These are phyloP conservation scores for Sceloporus undulatus DNA, from an alignment of 2,113 vertebrate species.

Conservation along the genomic window DNA sequence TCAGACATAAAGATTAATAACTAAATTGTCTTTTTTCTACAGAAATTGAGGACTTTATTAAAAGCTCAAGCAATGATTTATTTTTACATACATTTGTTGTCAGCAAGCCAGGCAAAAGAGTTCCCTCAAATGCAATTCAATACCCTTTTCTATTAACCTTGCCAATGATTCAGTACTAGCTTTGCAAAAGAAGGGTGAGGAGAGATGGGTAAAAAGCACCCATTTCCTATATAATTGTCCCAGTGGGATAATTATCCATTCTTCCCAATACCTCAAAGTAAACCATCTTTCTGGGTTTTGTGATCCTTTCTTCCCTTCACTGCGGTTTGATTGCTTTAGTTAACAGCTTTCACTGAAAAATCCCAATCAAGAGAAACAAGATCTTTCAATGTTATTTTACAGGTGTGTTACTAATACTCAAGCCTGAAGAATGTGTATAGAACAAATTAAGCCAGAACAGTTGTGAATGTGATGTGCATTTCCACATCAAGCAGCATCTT, in stretches of 20 bases:
- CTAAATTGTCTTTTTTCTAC: slow-evolving; percentile 22
- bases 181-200: not conserved
- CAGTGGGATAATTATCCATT: not conserved
- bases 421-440: not conserved
- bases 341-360: not conserved
- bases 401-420: not conserved
- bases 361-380: not conserved
- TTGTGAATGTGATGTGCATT: not conserved
- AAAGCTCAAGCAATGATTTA: not conserved
- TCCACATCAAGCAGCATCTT: not conserved
- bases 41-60: slow-evolving; percentile 30
- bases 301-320: not conserved
- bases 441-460: not conserved
- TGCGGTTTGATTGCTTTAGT: not conserved
- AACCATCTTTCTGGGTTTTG: not conserved
- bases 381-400: not conserved
- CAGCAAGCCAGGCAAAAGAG: slow-evolving; percentile 12
- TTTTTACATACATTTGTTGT: slow-evolving; percentile 4
- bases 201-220: not conserved
- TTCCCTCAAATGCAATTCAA: not conserved
- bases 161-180: slow-evolving; percentile 3
- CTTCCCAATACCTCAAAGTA: not conserved
- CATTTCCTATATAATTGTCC: not conserved
- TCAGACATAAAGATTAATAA: slow-evolving; percentile 32
- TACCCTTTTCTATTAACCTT: not conserved